Base-by-base conservation (phyloP, 1,140 invertebrate species). In the Pollicipes pollicipes region DNA sequence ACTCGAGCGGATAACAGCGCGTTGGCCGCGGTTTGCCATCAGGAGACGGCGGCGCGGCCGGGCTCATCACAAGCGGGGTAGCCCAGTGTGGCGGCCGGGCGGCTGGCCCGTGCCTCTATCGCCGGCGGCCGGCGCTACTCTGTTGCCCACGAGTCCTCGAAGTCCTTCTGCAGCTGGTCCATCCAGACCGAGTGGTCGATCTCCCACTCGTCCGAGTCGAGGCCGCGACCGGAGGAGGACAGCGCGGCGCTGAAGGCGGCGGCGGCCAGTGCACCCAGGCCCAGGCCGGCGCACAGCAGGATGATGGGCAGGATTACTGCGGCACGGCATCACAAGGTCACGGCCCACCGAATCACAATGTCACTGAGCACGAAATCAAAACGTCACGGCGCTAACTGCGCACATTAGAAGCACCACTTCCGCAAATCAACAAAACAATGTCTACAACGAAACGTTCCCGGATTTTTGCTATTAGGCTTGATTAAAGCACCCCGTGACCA, bases 121-220 rank as follows among this genome's bases (percentile, higher is more conserved):
- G n/a, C n/a, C n/a, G n/a, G n/a, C n/a, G n/a, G n/a, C n/a, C n/a
- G n/a, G n/a, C n/a, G n/a, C n/a, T 66, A 66, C 27, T 27, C 28
- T 21, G 64, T 66, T 21, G 3, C 17, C 64, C 64, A 66, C 64
- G 64, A 66, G 27, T 66, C 64, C 64, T 66, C 64, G 64, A 66
- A 66, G 64, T 66, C 64, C n/a, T 66, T 27, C n/a, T 66, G 64
- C n/a, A 66, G 28, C 64, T 66, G 64, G 64, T 66, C 26, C 64
- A 66, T 66, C 64, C 64, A 66, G 27, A 66, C n/a, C 27, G 64
- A 66, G 64, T 66, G 64, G 64, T 66, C 28, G 10, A 66, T n/a
- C 64, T 66, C 64, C 64, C 64, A 66, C 8, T 66, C 64, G 64
- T 66, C 64, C 64, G 64, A 28, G 27, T 66, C 64, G 24, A 66